A percentile compares a stretch with the other conserved stretches of the same genome.
Conservation (phyloP, 2,888 invertebrate species). For the Muscina levida region DNA sequence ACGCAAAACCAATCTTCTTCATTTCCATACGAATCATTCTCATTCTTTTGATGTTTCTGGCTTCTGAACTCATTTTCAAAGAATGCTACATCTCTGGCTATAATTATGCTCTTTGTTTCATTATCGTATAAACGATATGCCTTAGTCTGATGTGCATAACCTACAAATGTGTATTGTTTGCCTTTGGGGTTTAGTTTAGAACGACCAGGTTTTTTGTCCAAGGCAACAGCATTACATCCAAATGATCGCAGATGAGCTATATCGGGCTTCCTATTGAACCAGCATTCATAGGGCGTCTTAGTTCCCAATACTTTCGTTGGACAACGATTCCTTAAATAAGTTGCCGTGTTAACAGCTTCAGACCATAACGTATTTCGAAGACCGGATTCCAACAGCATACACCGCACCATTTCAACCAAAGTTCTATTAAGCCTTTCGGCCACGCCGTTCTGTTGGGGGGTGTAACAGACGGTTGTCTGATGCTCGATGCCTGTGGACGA, state of each 20-base stretch:
- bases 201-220: conserved; percentile 52
- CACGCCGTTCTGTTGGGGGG: conserved; percentile 67
- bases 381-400: conserved; percentile 53
- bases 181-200: too few relatives aligned
- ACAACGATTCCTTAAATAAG: conserved; percentile 64
- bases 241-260: conserved; percentile 59
- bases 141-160: too few relatives aligned
- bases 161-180: too few relatives aligned
- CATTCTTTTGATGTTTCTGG: too few relatives aligned
- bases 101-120: conserved; percentile 55
- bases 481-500: conserved; percentile 60
- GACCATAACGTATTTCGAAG: conserved; percentile 55
- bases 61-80: conserved; percentile 64
- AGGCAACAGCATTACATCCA: conserved; percentile 59
- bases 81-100: conserved; percentile 62
- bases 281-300: too few relatives aligned
- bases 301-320: conserved; percentile 53
- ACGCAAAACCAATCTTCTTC: too few relatives aligned
- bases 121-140: too few relatives aligned
- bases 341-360: conserved; percentile 63
- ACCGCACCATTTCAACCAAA: conserved; percentile 65
- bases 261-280: too few relatives aligned
- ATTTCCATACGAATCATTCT: too few relatives aligned
- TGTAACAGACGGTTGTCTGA: conserved; percentile 61
- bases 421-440: conserved; percentile 66